These are phyloP conservation scores for Chloroceryle inda DNA, from an alignment of 2,797 vertebrate genomes.

Conservation along the genomic window DNA sequence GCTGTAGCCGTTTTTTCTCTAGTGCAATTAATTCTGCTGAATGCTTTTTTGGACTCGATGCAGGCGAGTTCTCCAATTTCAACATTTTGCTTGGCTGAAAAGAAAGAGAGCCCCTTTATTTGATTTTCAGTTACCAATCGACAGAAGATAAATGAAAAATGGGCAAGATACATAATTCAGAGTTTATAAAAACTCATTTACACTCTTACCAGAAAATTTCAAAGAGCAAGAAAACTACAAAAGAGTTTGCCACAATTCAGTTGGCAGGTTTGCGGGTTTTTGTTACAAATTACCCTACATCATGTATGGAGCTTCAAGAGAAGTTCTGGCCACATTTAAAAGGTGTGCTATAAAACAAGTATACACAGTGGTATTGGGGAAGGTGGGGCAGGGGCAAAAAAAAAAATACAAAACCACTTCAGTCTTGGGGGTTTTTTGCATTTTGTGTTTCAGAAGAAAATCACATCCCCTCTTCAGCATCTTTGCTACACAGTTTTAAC, in stretches of 20 bases:
- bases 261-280: neutral
- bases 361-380: accelerated
- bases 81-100: constrained; percentile 87
- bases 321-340: neutral
- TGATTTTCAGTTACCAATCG: neutral
- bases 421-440: accelerated
- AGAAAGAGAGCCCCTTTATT: neutral
- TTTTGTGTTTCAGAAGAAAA: neutral
- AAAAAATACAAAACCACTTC: neutral
- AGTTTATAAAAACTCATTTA: neutral
- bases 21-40: constrained; percentile 92
- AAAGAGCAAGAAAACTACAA: neutral
- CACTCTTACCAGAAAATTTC: neutral
- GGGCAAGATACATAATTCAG: neutral
- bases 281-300: neutral
- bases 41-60: constrained; percentile 85
- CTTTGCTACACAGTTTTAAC: neutral
- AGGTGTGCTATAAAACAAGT: neutral
- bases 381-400: neutral
- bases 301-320: accelerated
- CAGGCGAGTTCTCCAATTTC: constrained; percentile 81
- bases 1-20: constrained; percentile 92
- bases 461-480: neutral
- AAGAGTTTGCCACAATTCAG: neutral
- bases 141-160: neutral